Conservation (phyloP, 2,888 invertebrate species). For the Campoplex capitator region DNA sequence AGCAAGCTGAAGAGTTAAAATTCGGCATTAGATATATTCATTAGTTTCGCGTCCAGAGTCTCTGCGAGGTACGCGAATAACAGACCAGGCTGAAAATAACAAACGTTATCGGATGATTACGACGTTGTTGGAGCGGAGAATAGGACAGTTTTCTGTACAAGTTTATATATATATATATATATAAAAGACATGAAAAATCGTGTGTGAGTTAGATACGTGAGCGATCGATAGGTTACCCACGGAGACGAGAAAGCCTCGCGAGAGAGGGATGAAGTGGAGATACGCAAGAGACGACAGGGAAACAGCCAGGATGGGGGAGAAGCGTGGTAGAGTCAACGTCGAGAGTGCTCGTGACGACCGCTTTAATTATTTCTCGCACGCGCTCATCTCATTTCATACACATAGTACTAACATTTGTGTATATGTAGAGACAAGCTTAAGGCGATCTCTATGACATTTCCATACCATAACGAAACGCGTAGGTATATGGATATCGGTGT, state of each 20-base stretch:
- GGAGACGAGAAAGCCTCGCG: background rate
- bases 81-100: background rate
- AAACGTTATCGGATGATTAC: slow-evolving; percentile 31
- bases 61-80: no score
- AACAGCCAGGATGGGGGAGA: slow-evolving; percentile 26
- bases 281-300: slow-evolving; percentile 24
- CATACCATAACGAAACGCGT: background rate
- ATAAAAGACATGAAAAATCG: slow-evolving; percentile 20
- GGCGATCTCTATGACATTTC: slow-evolving; percentile 9
- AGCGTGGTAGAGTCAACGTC: slow-evolving; percentile 42
- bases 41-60: background rate
- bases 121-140: background rate
- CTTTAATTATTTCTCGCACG: slow-evolving; percentile 59
- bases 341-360: slow-evolving; percentile 59
- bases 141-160: background rate
- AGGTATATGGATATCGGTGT: no score
- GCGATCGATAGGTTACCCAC: slow-evolving; percentile 53
- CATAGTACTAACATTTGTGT: background rate
- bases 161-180: background rate
- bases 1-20: background rate
- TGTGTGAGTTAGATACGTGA: slow-evolving; percentile 25
- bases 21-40: background rate
- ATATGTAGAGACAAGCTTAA: background rate
- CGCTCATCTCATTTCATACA: slow-evolving; percentile 49
- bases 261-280: slow-evolving; percentile 36